A percentile compares a stretch with the other conserved stretches of the same genome.
Conservation (phyloP, 2,797 vertebrate species). For the Arctocebus calabarensis region DNA sequence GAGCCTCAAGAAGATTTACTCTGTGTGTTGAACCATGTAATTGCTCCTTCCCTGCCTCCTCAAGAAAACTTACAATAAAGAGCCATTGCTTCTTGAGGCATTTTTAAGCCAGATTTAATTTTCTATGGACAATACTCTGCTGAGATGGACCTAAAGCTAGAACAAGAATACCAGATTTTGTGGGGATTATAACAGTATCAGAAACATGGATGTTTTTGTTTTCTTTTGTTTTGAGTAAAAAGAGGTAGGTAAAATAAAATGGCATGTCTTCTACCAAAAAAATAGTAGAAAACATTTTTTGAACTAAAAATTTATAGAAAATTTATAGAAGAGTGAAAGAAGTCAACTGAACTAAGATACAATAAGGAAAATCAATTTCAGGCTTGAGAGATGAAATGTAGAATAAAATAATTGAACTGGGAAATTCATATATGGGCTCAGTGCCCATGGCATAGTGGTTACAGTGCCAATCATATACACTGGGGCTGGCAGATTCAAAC, state of each 20-base stretch:
- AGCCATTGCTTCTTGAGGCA: not conserved
- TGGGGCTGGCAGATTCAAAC: too few species aligned
- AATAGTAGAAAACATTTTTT: slow-evolving; percentile 16
- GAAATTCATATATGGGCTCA: not conserved
- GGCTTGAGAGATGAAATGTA: slow-evolving; percentile 27
- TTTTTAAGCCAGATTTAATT: not conserved
- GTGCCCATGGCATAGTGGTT: too few species aligned
- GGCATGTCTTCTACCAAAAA: not conserved
- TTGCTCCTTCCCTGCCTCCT: not conserved
- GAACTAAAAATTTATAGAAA: slow-evolving; percentile 39
- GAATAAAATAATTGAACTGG: not conserved
- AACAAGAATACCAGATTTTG: not conserved
- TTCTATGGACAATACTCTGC: not conserved
- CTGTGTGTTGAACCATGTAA: not conserved
- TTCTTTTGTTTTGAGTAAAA: slow-evolving; percentile 41
- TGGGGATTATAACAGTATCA: not conserved
- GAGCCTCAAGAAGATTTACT: not conserved
- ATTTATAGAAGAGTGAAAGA: not conserved
- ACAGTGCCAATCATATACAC: too few species aligned
- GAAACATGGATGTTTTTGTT: not conserved
- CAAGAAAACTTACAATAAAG: slow-evolving; percentile 15
- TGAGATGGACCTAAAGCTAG: not conserved
- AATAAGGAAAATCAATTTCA: slow-evolving; percentile 9
- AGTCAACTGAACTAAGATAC: not conserved
- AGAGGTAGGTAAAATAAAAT: slow-evolving; percentile 3